phyloP scores from a whole-genome alignment of 2,113 vertebrate genomes.

The Heteronetta atricapilla region DNA sequence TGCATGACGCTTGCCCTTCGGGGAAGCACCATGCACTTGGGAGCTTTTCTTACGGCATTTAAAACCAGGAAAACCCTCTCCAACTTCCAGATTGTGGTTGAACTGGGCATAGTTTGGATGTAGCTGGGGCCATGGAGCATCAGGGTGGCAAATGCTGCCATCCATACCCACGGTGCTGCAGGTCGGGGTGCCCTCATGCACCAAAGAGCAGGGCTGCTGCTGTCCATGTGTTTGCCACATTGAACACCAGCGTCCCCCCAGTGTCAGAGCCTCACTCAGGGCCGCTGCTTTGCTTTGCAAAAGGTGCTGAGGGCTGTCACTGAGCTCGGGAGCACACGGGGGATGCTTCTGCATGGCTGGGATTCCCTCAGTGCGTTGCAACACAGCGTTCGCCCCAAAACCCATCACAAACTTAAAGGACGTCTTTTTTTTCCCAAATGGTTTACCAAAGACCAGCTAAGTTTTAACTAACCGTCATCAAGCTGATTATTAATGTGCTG shows the following conservation, averaged over 20 bases:
- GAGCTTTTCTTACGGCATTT: accelerated
- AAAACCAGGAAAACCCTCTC: not conserved
- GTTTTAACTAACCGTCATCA: not conserved
- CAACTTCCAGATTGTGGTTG: not conserved
- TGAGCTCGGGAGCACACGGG: accelerated
- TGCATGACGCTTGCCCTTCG: accelerated
- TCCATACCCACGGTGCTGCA: not conserved
- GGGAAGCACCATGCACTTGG: accelerated
- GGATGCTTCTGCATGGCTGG: not conserved
- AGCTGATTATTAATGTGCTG: not conserved
- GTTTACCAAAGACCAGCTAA: not conserved
- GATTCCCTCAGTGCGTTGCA: not conserved
- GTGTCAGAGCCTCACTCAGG: accelerated
- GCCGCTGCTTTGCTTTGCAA: not conserved
- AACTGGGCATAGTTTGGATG: not conserved
- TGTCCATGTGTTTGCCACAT: accelerated
- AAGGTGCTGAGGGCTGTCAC: not conserved
- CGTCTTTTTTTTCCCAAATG: not conserved
- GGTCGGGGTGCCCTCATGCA: accelerated
- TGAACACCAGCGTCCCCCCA: accelerated
- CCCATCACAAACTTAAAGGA: not conserved
- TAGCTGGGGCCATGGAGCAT: too few species aligned
- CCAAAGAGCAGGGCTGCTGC: accelerated
- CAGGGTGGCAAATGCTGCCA: not conserved
- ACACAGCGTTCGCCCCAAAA: not conserved